Evolutionary conservation across 2,113 vertebrate genomes (phyloP).

Genomic region (Brevimyrus niger): DNA sequence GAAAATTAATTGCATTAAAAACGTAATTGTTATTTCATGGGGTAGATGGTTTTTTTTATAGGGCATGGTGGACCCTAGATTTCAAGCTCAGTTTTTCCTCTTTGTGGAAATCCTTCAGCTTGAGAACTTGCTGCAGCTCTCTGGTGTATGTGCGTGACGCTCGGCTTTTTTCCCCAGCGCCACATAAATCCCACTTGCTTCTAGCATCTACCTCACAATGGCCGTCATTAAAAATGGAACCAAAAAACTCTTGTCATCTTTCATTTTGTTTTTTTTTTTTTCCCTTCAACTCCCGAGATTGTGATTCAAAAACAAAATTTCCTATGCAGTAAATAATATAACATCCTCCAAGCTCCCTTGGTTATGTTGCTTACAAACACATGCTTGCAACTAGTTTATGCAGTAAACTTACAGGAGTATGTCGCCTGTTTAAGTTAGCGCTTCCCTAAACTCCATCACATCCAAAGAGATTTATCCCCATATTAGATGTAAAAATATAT

Average conservation of each 20-base stretch:
- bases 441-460: too few relatives aligned
- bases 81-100: background rate
- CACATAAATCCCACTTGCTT: background rate
- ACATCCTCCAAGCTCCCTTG: background rate
- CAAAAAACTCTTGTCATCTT: background rate
- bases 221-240: background rate
- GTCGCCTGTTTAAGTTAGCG: background rate
- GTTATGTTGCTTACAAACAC: background rate
- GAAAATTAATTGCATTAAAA: conserved; percentile 9
- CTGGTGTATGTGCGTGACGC: background rate
- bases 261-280: background rate
- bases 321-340: background rate
- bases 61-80: background rate
- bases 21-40: background rate
- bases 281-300: background rate
- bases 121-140: background rate
- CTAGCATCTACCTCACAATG: background rate
- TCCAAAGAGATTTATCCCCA: background rate
- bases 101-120: background rate
- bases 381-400: background rate
- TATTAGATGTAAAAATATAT: background rate
- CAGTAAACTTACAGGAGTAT: background rate
- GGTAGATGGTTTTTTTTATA: background rate
- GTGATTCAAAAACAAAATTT: background rate
- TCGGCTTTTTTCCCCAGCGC: too few relatives aligned